A percentile compares a stretch with the other conserved stretches of the same genome.
Conservation (phyloP, 2,888 invertebrate genomes). For the Drosophila peninsularis region DNA sequence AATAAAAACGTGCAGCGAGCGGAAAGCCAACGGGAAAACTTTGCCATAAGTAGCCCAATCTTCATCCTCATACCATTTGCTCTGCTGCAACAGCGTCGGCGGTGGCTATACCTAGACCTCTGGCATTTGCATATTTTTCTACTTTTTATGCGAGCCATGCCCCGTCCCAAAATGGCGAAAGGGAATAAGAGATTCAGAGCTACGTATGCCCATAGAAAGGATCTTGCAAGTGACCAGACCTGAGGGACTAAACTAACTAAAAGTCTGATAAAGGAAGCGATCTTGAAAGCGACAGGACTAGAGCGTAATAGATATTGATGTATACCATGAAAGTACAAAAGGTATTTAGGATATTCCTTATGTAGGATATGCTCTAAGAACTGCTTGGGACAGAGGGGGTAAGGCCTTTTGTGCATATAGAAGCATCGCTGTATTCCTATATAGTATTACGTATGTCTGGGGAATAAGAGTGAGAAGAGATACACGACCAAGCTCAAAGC, state of each 20-base stretch:
- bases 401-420: not conserved
- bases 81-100: not conserved
- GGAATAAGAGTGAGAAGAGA: too few species aligned
- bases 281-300: too few species aligned
- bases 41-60: constrained; percentile 18
- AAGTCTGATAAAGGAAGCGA: too few species aligned
- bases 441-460: too few species aligned
- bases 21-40: constrained; percentile 17
- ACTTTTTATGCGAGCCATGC: not conserved
- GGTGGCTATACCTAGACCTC: constrained; percentile 1
- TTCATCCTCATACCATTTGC: constrained; percentile 13
- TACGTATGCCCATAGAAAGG: not conserved
- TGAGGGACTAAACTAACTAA: too few species aligned
- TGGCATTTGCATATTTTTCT: constrained; percentile 5
- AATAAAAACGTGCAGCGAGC: not conserved
- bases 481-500: too few species aligned
- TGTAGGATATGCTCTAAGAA: not conserved
- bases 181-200: not conserved
- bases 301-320: too few species aligned
- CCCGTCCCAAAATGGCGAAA: not conserved
- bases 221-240: too few species aligned
- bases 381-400: not conserved
- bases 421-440: too few species aligned
- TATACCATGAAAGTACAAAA: too few species aligned
- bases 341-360: too few species aligned